These are phyloP conservation scores for Sycophila sp. DNA, from an alignment of 1,140 invertebrate genomes.

Conservation along the genomic window DNA sequence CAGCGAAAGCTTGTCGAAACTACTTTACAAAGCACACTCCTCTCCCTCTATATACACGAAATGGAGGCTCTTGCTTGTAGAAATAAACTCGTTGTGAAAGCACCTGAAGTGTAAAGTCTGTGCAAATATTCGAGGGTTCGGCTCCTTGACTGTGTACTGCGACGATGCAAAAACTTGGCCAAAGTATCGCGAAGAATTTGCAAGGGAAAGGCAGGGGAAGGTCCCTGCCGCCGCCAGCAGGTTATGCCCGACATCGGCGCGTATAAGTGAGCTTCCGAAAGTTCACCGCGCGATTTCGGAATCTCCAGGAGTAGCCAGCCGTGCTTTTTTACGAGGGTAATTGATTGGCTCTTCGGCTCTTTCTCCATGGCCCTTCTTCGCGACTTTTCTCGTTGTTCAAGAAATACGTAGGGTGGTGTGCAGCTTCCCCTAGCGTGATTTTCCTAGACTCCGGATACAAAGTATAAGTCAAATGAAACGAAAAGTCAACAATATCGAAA, in stretches of 20 bases:
- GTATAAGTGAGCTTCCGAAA: not conserved
- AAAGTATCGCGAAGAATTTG: conserved; percentile 30
- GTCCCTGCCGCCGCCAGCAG: not conserved
- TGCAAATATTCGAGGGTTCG: conserved; percentile 18
- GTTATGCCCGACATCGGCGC: not conserved
- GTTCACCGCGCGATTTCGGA: conserved; percentile 23
- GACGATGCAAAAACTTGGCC: not conserved
- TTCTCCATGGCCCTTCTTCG: conserved; percentile 34
- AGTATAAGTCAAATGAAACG: conserved; percentile 3
- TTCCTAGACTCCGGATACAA: not conserved
- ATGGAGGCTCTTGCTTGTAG: not conserved
- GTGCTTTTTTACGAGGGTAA: conserved; percentile 47
- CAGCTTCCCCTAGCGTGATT: too few species aligned
- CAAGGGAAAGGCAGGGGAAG: conserved; percentile 9
- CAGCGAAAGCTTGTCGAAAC: not conserved
- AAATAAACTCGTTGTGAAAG: conserved; percentile 14
- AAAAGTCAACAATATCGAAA: not conserved
- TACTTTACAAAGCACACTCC: not conserved
- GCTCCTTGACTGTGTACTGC: not conserved
- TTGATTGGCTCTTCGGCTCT: conserved; percentile 43
- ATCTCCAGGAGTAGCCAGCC: conserved; percentile 35
- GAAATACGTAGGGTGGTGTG: not conserved
- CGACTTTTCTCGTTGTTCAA: not conserved
- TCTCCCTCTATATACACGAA: not conserved
- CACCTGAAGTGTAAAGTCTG: conserved; percentile 20